Conservation (phyloP, 2,113 vertebrate species). For the Heliornis fulica region DNA sequence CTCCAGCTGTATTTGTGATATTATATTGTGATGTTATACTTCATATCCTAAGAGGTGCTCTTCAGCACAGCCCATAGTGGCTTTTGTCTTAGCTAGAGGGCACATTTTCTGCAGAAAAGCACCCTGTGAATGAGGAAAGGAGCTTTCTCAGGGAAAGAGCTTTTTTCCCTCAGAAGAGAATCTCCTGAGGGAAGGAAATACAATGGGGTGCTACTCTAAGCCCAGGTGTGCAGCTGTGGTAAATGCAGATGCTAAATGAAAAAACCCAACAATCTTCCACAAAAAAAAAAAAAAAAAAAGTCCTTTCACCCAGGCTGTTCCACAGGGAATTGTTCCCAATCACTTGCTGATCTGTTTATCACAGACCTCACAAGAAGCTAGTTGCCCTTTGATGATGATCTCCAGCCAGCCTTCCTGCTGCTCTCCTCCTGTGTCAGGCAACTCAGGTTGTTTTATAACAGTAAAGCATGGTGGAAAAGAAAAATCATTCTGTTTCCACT, state of each 20-base stretch:
- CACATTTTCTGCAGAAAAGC: not conserved
- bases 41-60: not conserved
- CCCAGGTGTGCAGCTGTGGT: not conserved
- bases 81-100: too few species aligned
- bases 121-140: not conserved
- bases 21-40: not conserved
- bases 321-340: not conserved
- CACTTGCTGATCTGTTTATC: not conserved
- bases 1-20: not conserved
- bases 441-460: not conserved
- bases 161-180: not conserved
- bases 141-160: not conserved
- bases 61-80: not conserved
- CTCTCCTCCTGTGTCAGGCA: not conserved
- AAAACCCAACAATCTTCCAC: not conserved
- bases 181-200: not conserved
- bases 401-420: not conserved
- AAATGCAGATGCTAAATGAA: not conserved
- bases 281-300: not conserved
- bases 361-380: rapidly evolving
- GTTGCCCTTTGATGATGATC: not conserved
- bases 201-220: not conserved
- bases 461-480: not conserved
- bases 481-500: not conserved
- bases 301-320: not conserved